These are phyloP conservation scores for Rhopalosiphum nymphaeae DNA, from an alignment of 2,888 invertebrate genomes.

Conservation along the genomic window DNA sequence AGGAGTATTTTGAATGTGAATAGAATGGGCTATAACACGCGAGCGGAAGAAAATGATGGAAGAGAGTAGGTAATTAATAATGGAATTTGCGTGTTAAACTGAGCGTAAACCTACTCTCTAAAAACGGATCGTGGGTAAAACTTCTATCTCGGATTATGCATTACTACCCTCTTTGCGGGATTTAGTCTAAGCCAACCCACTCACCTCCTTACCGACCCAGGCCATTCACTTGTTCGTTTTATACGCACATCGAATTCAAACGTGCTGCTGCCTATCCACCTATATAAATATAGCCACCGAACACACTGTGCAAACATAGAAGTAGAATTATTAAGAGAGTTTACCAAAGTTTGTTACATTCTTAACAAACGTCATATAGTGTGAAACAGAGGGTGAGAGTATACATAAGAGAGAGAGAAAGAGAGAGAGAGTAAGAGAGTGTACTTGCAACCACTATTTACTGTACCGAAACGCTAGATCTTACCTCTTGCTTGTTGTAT, in stretches of 20 bases:
- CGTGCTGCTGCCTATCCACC: background rate
- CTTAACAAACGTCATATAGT: slow-evolving; percentile 26
- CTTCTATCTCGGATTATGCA: slow-evolving; percentile 53
- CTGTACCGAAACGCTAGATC: slow-evolving; percentile 19
- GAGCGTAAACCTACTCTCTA: slow-evolving; percentile 52
- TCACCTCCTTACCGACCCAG: background rate
- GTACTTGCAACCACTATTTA: slow-evolving; percentile 23
- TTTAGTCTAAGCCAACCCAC: slow-evolving; percentile 38
- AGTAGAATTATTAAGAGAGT: slow-evolving; percentile 39
- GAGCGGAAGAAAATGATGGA: background rate
- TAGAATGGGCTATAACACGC: background rate
- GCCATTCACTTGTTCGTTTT: background rate
- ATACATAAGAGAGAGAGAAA: background rate
- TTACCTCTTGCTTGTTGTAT: slow-evolving; percentile 34
- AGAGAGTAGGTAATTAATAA: slow-evolving; percentile 47
- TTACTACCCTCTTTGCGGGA: slow-evolving; percentile 47
- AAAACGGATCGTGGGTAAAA: slow-evolving; percentile 58
- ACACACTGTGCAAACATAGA: slow-evolving; percentile 11
- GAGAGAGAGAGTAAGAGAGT: background rate
- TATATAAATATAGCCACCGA: background rate
- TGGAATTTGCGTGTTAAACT: slow-evolving; percentile 61
- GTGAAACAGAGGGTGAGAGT: background rate
- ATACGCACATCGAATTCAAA: slow-evolving; percentile 29
- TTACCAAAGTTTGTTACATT: slow-evolving; percentile 40
- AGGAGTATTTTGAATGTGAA: background rate